A percentile compares a stretch with the other conserved stretches of the same genome.
phyloP scores from a whole-genome alignment of 2,888 invertebrate species.

The Dasypogon diadema region DNA sequence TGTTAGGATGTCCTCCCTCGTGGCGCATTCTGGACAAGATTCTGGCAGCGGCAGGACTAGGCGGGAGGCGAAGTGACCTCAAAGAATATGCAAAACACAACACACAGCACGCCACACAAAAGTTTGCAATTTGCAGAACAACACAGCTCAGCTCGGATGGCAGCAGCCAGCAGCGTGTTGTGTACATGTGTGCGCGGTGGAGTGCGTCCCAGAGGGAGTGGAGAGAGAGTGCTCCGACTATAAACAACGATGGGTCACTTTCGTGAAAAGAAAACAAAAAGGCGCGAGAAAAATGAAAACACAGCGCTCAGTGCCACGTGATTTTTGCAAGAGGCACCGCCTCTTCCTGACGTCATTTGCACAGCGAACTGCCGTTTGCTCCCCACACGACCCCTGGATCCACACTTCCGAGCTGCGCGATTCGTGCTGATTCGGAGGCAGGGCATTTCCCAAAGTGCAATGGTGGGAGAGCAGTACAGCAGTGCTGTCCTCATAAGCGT shows the following conservation, averaged over 20 bases:
- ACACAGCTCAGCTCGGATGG: too few relatives aligned
- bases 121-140: slow-evolving; percentile 28
- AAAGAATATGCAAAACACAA: slow-evolving; percentile 30
- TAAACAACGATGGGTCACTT: slow-evolving; percentile 43
- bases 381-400: not conserved
- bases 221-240: slow-evolving; percentile 40
- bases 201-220: not conserved
- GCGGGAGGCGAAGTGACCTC: slow-evolving; percentile 21
- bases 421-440: slow-evolving; percentile 52
- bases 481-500: not conserved
- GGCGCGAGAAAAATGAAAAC: slow-evolving; percentile 33
- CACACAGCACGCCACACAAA: slow-evolving; percentile 4
- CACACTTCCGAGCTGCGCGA: slow-evolving; percentile 55
- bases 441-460: slow-evolving; percentile 22
- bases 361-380: not conserved
- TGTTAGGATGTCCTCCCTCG: slow-evolving; percentile 34
- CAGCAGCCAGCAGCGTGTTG: too few relatives aligned
- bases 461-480: slow-evolving; percentile 6
- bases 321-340: slow-evolving; percentile 56
- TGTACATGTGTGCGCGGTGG: not conserved
- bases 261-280: slow-evolving; percentile 38
- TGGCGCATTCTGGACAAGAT: slow-evolving; percentile 3
- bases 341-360: slow-evolving; percentile 50
- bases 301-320: slow-evolving; percentile 54
- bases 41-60: too few relatives aligned